Conservation (phyloP, 2,797 vertebrate species). For the Luscinia megarhynchos region DNA sequence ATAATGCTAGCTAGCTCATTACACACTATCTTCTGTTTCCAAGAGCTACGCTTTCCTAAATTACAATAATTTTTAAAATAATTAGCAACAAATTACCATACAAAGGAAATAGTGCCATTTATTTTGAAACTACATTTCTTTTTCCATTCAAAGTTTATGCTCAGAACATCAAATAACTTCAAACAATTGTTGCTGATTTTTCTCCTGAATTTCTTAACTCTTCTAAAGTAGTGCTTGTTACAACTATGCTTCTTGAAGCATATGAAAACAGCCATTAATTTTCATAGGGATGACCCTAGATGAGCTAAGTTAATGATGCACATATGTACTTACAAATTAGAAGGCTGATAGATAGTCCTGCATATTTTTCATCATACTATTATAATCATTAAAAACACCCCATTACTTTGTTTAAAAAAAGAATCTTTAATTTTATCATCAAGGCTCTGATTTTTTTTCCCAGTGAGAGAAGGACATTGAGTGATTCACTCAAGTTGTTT, state of each 20-base stretch:
- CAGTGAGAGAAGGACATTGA: neutral
- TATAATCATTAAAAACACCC: neutral
- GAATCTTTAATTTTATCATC: neutral
- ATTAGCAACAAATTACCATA: neutral
- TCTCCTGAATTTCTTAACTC: neutral
- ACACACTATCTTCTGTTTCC: neutral
- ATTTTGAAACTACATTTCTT: neutral
- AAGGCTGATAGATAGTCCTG: neutral
- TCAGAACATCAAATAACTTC: neutral
- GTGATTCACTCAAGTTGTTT: slow-evolving; percentile 34
- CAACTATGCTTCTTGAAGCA: neutral
- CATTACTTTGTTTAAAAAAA: neutral
- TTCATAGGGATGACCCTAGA: neutral
- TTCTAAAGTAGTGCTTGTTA: neutral
- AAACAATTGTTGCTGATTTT: neutral
- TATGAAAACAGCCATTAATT: neutral
- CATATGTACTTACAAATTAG: neutral
- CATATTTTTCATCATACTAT: neutral
- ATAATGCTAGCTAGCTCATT: neutral
- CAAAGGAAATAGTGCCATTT: neutral
- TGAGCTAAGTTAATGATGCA: neutral
- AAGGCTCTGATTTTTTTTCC: slow-evolving; percentile 1
- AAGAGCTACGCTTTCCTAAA: neutral
- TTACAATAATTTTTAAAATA: neutral
- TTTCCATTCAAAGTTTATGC: neutral